Base-by-base conservation (phyloP, 2,888 invertebrate genomes). In the Prenolepis imparis region DNA sequence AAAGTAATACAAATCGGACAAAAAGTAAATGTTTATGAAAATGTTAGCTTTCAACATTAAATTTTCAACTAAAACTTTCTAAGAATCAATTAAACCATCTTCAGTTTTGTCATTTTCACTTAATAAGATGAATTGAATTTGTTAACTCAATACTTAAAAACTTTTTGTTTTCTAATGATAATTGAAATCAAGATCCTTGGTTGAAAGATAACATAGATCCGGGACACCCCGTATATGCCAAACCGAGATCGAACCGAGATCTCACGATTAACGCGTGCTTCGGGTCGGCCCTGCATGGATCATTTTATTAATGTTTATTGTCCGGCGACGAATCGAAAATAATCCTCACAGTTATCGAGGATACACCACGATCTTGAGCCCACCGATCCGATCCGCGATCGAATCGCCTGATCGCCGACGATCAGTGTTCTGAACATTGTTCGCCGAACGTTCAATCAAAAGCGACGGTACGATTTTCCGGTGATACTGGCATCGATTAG, bases 221-320 rank as follows among this genome's bases (percentile, higher is more conserved):
- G 24, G 15, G 18, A 67, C 57, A 78, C 12, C 15, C 28, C 41
- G 63, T 64, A 59, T 21, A 74, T 28, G 32, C 6, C 32, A 70
- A 39, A 59, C 32, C 48, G 59, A 64, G 86, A 82, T 68, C 68
- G 59, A 82, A 74, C 57, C 55, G 44, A 83, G 81, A 85, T 84
- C 82, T 87, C 83, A 86, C 84, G 90, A 91, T 92, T 90, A 91
- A 91, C 91, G 91, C 90, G 91, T 93, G 93, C 92, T 93, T 92
- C 92, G 93, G 93, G 93, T 94, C 93, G 93, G 94, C 92, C 94
- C 93, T 94, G 94, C 94, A 94, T 94, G 94, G 93, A 94, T 94
- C 92, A 91, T 92, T 91, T 90, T 67, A 77, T 84, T 77, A 82
- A 66, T 83, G 75, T 59, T 81, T 70, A 77, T 66, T 77, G 82